Conservation (phyloP, 2,797 vertebrate species). For the Neostethus bicornis region DNA sequence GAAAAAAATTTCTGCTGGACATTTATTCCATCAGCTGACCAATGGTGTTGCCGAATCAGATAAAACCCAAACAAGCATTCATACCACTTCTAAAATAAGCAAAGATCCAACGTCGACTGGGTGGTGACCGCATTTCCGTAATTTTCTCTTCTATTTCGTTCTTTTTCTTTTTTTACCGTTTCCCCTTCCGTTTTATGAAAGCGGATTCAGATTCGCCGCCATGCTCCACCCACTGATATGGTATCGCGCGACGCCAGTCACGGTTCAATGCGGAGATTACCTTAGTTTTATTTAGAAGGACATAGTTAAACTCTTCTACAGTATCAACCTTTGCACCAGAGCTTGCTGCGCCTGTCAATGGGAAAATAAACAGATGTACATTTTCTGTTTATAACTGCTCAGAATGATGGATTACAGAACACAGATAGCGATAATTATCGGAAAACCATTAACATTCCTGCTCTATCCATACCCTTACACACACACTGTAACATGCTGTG, state of each 20-base stretch:
- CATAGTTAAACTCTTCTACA: conserved; percentile 40
- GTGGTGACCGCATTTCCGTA: conserved; percentile 38
- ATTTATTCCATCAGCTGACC: neutral
- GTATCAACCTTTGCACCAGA: conserved; percentile 43
- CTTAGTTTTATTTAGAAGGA: conserved; percentile 52
- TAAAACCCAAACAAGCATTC: conserved; percentile 9
- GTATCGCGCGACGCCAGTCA: conserved; percentile 55
- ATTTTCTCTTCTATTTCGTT: conserved; percentile 50
- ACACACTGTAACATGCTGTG: conserved; percentile 40
- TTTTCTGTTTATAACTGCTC: conserved; percentile 68
- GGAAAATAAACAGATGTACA: conserved; percentile 75
- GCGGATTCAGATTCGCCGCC: conserved; percentile 3
- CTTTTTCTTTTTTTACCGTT: conserved; percentile 14
- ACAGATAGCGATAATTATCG: conserved; percentile 80
- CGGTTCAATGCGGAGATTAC: conserved; percentile 65
- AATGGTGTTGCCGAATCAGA: neutral
- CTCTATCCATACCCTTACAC: conserved; percentile 71
- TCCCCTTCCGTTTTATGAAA: conserved; percentile 2
- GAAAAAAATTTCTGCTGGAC: neutral
- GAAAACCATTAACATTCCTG: conserved; percentile 80
- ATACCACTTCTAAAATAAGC: conserved; percentile 4
- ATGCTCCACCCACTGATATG: conserved; percentile 44
- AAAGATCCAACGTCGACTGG: conserved; percentile 12
- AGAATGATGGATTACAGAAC: conserved; percentile 70
- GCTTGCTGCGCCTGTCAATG: conserved; percentile 44